phyloP scores from a whole-genome alignment of 2,113 vertebrate genomes.

The Trichomycterus rosablanca region DNA sequence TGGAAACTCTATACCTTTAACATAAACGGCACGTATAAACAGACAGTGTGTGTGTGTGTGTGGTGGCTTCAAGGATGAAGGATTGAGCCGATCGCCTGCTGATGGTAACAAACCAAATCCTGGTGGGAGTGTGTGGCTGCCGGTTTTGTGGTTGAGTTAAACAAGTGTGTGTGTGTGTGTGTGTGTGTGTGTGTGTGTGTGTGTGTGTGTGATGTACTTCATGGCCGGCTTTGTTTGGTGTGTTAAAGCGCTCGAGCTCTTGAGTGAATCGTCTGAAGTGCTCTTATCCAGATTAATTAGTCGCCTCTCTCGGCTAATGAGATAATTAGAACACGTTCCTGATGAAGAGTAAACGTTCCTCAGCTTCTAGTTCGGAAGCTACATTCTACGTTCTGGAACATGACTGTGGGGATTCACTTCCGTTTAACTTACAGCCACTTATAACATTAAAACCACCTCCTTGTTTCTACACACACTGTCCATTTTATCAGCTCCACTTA shows the following conservation, averaged over 20 bases:
- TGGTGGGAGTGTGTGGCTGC: neutral
- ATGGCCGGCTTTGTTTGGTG: neutral
- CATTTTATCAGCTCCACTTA: too few relatives aligned
- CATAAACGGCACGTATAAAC: constrained; percentile 40
- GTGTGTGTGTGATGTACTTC: too few relatives aligned
- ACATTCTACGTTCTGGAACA: too few relatives aligned
- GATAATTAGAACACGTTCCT: too few relatives aligned
- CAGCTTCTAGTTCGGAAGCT: too few relatives aligned
- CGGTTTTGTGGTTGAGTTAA: neutral
- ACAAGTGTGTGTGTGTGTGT: neutral
- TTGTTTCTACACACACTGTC: too few relatives aligned
- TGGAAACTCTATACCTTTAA: constrained; percentile 51
- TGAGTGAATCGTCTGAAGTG: constrained; percentile 5
- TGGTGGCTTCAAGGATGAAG: neutral
- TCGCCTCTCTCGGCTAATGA: neutral
- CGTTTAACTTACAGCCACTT: too few relatives aligned
- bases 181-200: neutral
- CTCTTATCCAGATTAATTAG: neutral
- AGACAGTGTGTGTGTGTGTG: neutral
- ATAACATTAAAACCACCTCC: too few relatives aligned
- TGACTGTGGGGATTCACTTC: too few relatives aligned
- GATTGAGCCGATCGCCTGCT: neutral
- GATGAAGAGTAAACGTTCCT: too few relatives aligned
- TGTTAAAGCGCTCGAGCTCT: neutral
- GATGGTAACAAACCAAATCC: neutral